Conservation (phyloP, 2,888 invertebrate species). For the Venusia cambrica region DNA sequence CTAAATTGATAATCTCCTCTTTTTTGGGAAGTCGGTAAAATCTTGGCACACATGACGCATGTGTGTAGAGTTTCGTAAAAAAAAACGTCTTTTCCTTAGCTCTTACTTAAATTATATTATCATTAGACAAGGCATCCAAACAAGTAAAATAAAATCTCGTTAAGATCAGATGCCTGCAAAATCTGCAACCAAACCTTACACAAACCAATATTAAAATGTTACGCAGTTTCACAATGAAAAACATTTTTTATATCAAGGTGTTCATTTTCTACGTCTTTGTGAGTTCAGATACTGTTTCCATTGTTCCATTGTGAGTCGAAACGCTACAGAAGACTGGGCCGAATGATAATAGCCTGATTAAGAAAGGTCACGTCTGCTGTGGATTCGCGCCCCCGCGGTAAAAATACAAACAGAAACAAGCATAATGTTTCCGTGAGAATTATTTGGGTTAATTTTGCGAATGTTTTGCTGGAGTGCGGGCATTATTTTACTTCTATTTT, state of each 20-base stretch:
- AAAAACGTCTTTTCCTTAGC: no score
- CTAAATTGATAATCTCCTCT: no score
- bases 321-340: constrained; percentile 43
- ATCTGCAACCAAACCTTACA: no score
- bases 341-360: constrained; percentile 73
- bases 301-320: constrained; percentile 19
- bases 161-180: no score
- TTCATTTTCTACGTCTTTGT: constrained; percentile 16
- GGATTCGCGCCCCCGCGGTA: constrained; percentile 38
- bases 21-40: no score
- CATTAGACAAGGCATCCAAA: background rate
- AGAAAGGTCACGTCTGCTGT: constrained; percentile 57
- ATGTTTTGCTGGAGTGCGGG: constrained; percentile 7
- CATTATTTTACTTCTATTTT: no score
- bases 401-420: constrained; percentile 35
- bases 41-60: no score
- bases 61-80: no score
- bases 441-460: constrained; percentile 25
- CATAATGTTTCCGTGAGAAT: constrained; percentile 27
- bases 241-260: background rate
- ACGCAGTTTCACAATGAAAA: background rate
- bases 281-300: constrained; percentile 15
- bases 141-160: no score
- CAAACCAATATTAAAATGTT: no score
- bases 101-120: no score